phyloP scores from a whole-genome alignment of 2,888 invertebrate genomes.

The Aleiodes leptofemur region DNA sequence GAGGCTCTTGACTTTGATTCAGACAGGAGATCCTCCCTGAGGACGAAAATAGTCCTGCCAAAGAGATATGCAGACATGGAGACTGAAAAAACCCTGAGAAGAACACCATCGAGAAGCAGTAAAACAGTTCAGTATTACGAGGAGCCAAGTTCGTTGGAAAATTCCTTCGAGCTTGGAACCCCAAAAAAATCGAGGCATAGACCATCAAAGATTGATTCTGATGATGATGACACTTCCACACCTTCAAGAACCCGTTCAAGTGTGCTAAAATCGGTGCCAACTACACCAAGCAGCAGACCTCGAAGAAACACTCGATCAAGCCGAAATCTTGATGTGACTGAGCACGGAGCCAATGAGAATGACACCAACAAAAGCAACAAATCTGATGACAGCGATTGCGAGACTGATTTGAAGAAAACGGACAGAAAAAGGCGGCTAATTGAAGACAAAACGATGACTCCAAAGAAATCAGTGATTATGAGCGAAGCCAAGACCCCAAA shows the following conservation, averaged over 20 bases:
- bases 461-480: background rate
- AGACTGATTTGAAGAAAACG: conserved; percentile 1
- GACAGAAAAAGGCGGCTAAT: conserved; percentile 7
- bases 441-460: conserved; percentile 3
- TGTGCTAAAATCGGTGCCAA: conserved; percentile 34
- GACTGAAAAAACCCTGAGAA: conserved; percentile 12
- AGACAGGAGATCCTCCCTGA: conserved; percentile 38
- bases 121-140: background rate
- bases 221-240: conserved; percentile 4
- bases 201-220: background rate
- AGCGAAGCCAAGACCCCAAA: conserved; percentile 6
- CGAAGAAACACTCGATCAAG: background rate
- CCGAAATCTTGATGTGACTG: conserved; percentile 1
- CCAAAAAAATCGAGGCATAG: conserved; percentile 8
- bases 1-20: conserved; percentile 51
- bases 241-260: conserved; percentile 8
- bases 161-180: conserved; percentile 15
- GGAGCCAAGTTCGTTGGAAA: background rate
- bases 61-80: conserved; percentile 41
- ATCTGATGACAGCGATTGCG: conserved; percentile 34
- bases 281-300: conserved; percentile 14
- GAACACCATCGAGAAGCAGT: conserved; percentile 23
- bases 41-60: conserved; percentile 35
- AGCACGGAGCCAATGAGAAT: background rate
- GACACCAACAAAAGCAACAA: conserved; percentile 45